Evolutionary conservation across 1,140 invertebrate species (phyloP).

Genomic region (Sinonovacula constricta): DNA sequence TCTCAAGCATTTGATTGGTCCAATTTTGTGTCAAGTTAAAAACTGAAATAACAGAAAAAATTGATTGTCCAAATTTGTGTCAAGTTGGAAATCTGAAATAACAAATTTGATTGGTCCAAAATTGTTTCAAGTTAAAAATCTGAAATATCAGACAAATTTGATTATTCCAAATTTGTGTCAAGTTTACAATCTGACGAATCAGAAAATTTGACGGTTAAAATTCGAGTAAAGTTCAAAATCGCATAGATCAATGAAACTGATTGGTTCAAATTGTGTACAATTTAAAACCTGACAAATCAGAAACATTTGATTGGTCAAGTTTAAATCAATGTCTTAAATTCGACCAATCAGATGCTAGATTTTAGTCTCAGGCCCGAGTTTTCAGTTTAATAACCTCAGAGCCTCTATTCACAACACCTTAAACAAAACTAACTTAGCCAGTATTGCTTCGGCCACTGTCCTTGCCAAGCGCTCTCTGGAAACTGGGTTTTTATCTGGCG

Average conservation of each 20-base stretch:
- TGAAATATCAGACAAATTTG: no score
- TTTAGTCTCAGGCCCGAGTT: not conserved
- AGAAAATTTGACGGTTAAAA: no score
- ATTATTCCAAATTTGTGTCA: no score
- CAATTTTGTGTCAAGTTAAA: no score
- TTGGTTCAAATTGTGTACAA: not conserved
- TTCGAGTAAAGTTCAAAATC: no score
- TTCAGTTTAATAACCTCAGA: not conserved
- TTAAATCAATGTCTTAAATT: not conserved
- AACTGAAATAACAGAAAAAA: no score
- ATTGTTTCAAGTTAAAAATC: no score
- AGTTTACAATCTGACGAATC: no score
- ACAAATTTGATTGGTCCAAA: no score
- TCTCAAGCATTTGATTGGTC: no score
- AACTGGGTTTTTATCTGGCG: not conserved
- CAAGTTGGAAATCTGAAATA: no score
- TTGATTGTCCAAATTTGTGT: no score
- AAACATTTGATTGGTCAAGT: not conserved
- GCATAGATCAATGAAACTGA: not conserved
- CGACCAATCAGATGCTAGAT: not conserved
- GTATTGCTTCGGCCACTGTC: conserved; percentile 22
- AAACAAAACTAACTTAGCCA: conserved; percentile 39
- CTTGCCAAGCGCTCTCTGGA: conserved; percentile 24
- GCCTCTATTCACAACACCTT: not conserved
- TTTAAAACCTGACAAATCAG: not conserved